Conservation (phyloP, 2,797 vertebrate genomes). For the Danio kyathit region DNA sequence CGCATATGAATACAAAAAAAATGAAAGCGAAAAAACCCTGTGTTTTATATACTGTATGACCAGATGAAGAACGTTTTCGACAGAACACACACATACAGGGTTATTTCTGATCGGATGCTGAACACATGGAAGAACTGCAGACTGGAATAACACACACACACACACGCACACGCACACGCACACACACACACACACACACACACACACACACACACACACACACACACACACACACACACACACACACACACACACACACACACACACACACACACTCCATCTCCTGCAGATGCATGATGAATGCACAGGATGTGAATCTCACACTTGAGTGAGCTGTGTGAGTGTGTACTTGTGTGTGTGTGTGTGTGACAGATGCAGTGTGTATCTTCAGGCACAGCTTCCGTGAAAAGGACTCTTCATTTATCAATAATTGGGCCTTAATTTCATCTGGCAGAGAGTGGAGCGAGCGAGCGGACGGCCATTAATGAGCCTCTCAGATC, state of each 20-base stretch:
- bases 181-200: constrained; percentile 28
- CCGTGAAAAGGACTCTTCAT: constrained; percentile 89
- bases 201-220: background rate
- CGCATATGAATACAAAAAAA: too few species aligned
- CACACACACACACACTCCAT: constrained; percentile 49
- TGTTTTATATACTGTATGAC: background rate
- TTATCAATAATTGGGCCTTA: constrained; percentile 93
- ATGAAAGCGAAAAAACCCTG: too few species aligned
- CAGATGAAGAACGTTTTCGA: background rate
- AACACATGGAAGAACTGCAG: background rate
- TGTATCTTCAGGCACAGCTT: constrained; percentile 86
- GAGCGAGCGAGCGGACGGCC: constrained; percentile 70
- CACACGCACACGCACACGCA: background rate
- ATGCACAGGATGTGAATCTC: constrained; percentile 84
- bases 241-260: constrained; percentile 24
- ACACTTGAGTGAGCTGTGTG: constrained; percentile 77
- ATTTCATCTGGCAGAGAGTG: constrained; percentile 88
- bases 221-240: background rate
- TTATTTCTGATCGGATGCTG: constrained; percentile 9
- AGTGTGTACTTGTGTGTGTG: constrained; percentile 31
- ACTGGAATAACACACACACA: background rate
- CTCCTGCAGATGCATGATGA: constrained; percentile 88
- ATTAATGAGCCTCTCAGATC: constrained; percentile 79
- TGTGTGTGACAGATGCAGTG: constrained; percentile 78
- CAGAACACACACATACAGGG: background rate